Evolutionary conservation across 2,888 invertebrate genomes (phyloP), one percentile per base, ranked within the genome.

Genomic region (Lycia hirtaria): DNA sequence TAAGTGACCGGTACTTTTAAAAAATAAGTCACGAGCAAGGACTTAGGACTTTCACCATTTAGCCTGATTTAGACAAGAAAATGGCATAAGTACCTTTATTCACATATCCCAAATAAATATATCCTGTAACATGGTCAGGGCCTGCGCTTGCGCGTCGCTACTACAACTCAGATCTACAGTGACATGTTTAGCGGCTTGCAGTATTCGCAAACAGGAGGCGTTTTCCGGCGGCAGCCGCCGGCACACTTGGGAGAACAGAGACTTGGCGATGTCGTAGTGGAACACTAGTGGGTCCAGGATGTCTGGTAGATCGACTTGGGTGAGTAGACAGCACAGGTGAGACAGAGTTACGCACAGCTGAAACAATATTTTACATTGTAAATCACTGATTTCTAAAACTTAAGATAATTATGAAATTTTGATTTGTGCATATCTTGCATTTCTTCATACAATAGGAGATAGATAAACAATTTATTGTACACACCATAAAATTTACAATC

Each of bases 311-410:
- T 97, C 96, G 0, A 94, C 87, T 2, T 80, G 77, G 0, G 83
- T 84, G 0, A 95, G 85, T 4, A 95, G 78, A 24, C 93, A 92
- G 56, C 95, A 93, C 50, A 97, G 76, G 76, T 97, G 96, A 22
- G 95, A 93, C 4, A 97, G 84, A 0, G 96, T 94, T 19, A 95
- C 88, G 79, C 97, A 97, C 5, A 97, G 87, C 95, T 96, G 81
- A 20, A 73, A 75, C 62, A 69, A 69, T 58, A 15, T 19, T 15
- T 40, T 20, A 4, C 7, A n/a, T 30, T n/a, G n/a, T 15, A 0
- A 33, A 30, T 30, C 4, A 30, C n/a, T 12, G n/a, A n/a, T n/a
- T n/a, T n/a, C n/a, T n/a, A n/a, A n/a, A n/a, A n/a, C n/a, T n/a
- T n/a, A n/a, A n/a, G n/a, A n/a, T n/a, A n/a, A n/a, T n/a, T n/a